Evolutionary conservation across 2,888 invertebrate species (phyloP).

Genomic region (Pandemis corylana): DNA sequence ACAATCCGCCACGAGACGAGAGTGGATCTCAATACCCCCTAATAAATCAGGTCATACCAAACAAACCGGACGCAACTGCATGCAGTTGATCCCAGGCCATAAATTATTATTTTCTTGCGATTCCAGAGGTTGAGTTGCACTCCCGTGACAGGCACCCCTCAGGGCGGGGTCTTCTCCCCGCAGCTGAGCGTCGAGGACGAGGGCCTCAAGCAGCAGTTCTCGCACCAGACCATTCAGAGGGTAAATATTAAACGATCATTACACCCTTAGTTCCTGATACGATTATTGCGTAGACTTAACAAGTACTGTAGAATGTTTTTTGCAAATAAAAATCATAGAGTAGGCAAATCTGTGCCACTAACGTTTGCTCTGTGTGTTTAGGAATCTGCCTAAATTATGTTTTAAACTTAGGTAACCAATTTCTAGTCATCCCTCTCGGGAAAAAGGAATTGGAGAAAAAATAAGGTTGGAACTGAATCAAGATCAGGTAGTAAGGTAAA

Average conservation of each 20-base stretch:
- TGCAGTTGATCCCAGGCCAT: slow-evolving; percentile 41
- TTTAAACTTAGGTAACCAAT: slow-evolving; percentile 76
- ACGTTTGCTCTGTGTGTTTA: slow-evolving; percentile 39
- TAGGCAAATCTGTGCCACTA: slow-evolving; percentile 33
- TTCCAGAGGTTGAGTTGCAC: slow-evolving; percentile 76
- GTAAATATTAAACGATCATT: slow-evolving; percentile 63
- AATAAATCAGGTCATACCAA: slow-evolving; percentile 21
- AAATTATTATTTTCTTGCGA: slow-evolving; percentile 43
- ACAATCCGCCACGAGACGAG: slow-evolving; percentile 35
- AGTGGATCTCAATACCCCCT: slow-evolving; percentile 38
- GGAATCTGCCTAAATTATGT: slow-evolving; percentile 63
- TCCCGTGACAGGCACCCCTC: slow-evolving; percentile 76
- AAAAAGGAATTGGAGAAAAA: slow-evolving; percentile 82
- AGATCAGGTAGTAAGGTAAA: slow-evolving; percentile 82
- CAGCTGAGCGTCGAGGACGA: slow-evolving; percentile 79
- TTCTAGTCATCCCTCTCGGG: slow-evolving; percentile 81
- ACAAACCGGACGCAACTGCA: slow-evolving; percentile 24
- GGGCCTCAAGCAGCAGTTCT: slow-evolving; percentile 79
- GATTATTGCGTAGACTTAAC: slow-evolving; percentile 30
- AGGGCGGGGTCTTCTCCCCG: slow-evolving; percentile 76
- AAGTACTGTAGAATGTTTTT: slow-evolving; percentile 22
- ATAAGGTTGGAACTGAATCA: slow-evolving; percentile 82
- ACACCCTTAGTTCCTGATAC: slow-evolving; percentile 25
- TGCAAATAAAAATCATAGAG: slow-evolving; percentile 22
- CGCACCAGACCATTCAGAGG: slow-evolving; percentile 80